Evolutionary conservation across 2,797 vertebrate genomes (phyloP), one percentile per base, ranked within the genome.

Genomic region (Oreortyx pictus): DNA sequence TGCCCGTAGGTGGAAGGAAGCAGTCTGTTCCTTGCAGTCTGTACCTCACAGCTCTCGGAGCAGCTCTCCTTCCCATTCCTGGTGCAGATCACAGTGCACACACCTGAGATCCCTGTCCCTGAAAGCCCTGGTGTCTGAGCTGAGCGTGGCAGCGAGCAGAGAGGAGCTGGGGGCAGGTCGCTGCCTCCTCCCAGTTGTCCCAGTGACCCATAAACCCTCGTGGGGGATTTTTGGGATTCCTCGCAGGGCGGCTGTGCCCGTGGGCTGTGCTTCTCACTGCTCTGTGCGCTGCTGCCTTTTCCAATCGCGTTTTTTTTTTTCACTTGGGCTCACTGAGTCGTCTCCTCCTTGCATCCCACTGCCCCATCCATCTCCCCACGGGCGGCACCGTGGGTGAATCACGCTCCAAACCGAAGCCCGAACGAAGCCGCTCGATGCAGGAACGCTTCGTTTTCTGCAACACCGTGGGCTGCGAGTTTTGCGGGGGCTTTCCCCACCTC

Each of bases 401-500:
- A n/a, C 5, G 60, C n/a, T 10, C 22, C 60, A 35, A 50, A 71
- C 35, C 29, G 23, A 29, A 39, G 4, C 27, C 27, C 8, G 0
- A 3, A 4, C 5, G 1, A 1, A 43, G 0, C 37, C 7, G 0
- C 0, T 0, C 41, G 12, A 15, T 4, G 60, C 72, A 16, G 82
- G 7, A 8, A 1, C 0, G 35, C 23, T 49, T 87, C 37, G 1
- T 19, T 31, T 37, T 4, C 77, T 0, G 4, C 35, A 3, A 2
- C 23, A 3, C 0, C 0, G 2, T 0, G 31, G 14, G 1, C 12
- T 6, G 12, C 0, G 1, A 7, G n/a, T 11, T 31, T 7, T 2
- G 9, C 60, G 72, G 27, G 25, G 57, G 8, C 17, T 8, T 44
- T 71, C 66, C 76, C 7, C 31, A 41, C 70, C 4, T 73, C 29